Evolutionary conservation across 2,888 invertebrate species (phyloP).

Genomic region (Chalcosyrphus nemorum): DNA sequence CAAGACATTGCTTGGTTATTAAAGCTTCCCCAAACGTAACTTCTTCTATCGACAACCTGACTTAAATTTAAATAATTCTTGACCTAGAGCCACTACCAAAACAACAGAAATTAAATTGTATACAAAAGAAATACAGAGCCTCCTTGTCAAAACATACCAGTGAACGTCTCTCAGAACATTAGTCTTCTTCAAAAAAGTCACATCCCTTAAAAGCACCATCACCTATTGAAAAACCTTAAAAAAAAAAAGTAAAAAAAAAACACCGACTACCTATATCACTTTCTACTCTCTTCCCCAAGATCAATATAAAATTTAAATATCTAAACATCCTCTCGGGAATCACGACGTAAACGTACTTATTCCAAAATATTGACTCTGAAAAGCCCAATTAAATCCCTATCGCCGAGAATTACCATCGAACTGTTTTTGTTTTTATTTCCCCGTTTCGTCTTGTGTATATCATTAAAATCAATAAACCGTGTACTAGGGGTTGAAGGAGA

Average conservation of each 20-base stretch:
- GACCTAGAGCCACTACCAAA: no score
- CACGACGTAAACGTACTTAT: conserved; percentile 70
- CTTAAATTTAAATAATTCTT: no score
- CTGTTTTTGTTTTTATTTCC: conserved; percentile 22
- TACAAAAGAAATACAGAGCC: background rate
- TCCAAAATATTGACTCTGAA: conserved; percentile 70
- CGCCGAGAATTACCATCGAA: conserved; percentile 62
- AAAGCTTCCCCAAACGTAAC: no score
- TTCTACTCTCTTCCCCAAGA: conserved; percentile 35
- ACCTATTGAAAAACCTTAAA: background rate
- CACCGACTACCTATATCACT: conserved; percentile 41
- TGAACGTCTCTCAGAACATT: background rate
- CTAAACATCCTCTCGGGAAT: conserved; percentile 64
- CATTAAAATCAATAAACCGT: conserved; percentile 71
- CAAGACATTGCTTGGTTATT: no score
- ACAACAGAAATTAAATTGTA: no score
- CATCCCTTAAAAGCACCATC: background rate
- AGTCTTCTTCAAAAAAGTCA: background rate
- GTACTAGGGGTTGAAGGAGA: background rate
- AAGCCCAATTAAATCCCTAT: conserved; percentile 69
- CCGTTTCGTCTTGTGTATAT: conserved; percentile 37
- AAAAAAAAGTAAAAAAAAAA: background rate
- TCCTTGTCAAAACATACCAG: background rate
- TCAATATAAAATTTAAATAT: conserved; percentile 67
- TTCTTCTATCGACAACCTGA: no score